phyloP scores from a whole-genome alignment of 2,888 invertebrate species.

The Macrosiphum euphorbiae region DNA sequence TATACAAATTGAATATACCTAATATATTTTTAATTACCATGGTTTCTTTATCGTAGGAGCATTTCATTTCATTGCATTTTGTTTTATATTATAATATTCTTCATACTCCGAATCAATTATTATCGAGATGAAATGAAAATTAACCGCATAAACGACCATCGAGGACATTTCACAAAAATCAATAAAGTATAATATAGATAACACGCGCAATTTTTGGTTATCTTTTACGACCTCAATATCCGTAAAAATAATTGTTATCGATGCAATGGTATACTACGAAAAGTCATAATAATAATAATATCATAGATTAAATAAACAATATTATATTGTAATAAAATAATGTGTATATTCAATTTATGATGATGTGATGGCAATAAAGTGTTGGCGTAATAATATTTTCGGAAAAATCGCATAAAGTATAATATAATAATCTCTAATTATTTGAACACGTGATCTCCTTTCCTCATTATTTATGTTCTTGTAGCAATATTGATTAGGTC shows the following conservation, averaged over 20 bases:
- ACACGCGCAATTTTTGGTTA: neutral
- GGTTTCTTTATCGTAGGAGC: neutral
- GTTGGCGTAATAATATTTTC: neutral
- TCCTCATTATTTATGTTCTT: neutral
- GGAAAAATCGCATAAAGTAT: neutral
- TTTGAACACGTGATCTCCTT: neutral
- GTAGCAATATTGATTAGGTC: neutral
- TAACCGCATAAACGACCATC: neutral
- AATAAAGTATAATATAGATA: neutral
- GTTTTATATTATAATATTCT: neutral
- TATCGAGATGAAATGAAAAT: neutral
- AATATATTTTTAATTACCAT: neutral
- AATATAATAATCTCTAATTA: neutral
- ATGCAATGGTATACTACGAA: neutral
- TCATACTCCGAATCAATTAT: neutral
- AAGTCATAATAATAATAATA: neutral
- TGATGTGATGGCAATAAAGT: neutral
- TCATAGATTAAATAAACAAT: neutral
- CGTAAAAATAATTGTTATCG: neutral
- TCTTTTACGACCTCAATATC: neutral
- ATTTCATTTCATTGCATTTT: neutral
- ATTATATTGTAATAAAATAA: neutral
- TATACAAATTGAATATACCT: neutral
- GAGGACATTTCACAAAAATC: neutral
- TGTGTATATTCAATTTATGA: neutral